Base-by-base conservation (phyloP, 2,113 vertebrate species). In the Clinocottus analis region DNA sequence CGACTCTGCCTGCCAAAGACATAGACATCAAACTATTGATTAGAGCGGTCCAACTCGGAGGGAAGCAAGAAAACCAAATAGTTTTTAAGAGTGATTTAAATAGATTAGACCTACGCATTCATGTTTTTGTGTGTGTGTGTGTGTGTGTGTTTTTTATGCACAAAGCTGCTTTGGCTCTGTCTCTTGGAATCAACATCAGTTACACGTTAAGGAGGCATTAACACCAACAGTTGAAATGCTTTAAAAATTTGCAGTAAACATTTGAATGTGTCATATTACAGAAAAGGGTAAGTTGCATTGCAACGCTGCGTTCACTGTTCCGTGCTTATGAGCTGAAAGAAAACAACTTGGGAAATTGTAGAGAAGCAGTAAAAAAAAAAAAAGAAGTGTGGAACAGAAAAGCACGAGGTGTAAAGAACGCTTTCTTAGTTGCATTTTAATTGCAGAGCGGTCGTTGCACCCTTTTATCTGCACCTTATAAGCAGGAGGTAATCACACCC, bases 21-120 rank as follows among this genome's bases (percentile, higher is more conserved):
- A 55, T 27, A 66, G 69, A 79, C 74, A 67, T 77, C 55, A 80
- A 87, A 78, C 82, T 81, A 80, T 84, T 82, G 86, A 90, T 87
- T 77, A 41, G 14, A 77, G 45, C 6, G 47, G 69, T 68, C 43
- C 25, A 68, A 63, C 72, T 80, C 23, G 14, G 45, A 65, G 51
- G 23, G 66, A 72, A 80, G 45, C 41, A 67, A 80, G 59, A 63
- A 80, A 73, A 75, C 33, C 5, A 7, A 67, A 77, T 56, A 56
- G 29, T 74, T 84, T 61, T 62, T 61, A 23, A 23, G 39, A 63
- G 64, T 11, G 5, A 43, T 69, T 68, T 79, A 35, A 69, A 47
- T 64, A 68, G 19, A 41, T n/a, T 12, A 71, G 41, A 66, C 60
- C 60, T 79, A 2, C 19, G 41, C 27, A 43, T 51, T 79, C 75